phyloP scores from a whole-genome alignment of 1,140 invertebrate genomes.

The Colletes gigas region DNA sequence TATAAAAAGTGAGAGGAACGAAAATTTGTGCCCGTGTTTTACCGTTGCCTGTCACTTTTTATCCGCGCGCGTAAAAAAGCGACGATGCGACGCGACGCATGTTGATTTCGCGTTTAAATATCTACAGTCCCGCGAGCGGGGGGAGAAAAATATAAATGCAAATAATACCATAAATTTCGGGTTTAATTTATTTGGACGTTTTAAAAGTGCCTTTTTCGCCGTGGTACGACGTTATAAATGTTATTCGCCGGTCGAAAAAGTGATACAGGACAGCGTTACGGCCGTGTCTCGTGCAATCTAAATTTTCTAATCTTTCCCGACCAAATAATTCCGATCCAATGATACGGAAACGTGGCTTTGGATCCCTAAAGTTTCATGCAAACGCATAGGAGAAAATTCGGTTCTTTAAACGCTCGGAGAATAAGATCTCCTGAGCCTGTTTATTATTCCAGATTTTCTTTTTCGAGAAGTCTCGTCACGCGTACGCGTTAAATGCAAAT shows the following conservation, averaged over 20 bases:
- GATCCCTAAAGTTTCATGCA: too few relatives aligned
- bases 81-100: constrained; percentile 44
- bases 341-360: too few relatives aligned
- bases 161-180: constrained; percentile 49
- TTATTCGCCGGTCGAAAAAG: constrained; percentile 38
- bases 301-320: constrained; percentile 36
- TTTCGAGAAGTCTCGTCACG: neutral
- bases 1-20: constrained; percentile 8
- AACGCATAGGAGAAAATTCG: too few relatives aligned
- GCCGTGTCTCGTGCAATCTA: neutral
- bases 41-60: constrained; percentile 48
- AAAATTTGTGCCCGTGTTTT: constrained; percentile 45
- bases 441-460: neutral
- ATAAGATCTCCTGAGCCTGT: too few relatives aligned
- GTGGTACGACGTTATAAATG: constrained; percentile 47
- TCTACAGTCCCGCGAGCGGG: constrained; percentile 6
- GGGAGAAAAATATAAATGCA: constrained; percentile 38
- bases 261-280: neutral
- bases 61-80: constrained; percentile 39
- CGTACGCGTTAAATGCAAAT: neutral
- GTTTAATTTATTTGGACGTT: constrained; percentile 49
- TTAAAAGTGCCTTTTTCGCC: constrained; percentile 40
- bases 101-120: constrained; percentile 48
- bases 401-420: too few relatives aligned
- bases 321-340: neutral